Conservation (phyloP, 2,797 vertebrate genomes). For the Ambastaia sidthimunki region DNA sequence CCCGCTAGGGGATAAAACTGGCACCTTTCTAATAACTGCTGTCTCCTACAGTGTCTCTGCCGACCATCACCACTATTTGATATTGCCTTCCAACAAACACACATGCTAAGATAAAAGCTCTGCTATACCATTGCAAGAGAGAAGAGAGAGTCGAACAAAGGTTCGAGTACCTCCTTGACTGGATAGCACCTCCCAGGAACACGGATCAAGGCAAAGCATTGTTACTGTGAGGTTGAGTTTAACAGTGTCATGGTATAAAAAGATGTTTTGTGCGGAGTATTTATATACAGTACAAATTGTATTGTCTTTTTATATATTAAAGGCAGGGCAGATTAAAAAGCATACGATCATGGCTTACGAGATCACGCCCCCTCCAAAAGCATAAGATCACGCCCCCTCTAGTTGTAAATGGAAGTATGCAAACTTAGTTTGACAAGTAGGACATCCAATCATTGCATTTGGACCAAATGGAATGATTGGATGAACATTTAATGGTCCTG, state of each 20-base stretch:
- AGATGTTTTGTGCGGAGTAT: not conserved
- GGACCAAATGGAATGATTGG: too few species aligned
- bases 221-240: not conserved
- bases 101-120: conserved; percentile 43
- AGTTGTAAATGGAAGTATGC: too few species aligned
- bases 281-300: not conserved
- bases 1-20: conserved; percentile 10
- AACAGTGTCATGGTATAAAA: not conserved
- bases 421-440: too few species aligned
- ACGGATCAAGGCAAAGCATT: not conserved
- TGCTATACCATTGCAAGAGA: not conserved
- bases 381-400: too few species aligned
- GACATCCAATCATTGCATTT: too few species aligned
- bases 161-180: not conserved
- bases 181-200: not conserved
- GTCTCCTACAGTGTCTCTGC: conserved; percentile 25
- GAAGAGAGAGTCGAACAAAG: not conserved
- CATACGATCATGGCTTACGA: too few species aligned
- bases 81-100: conserved; percentile 41
- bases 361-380: too few species aligned
- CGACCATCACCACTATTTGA: conserved; percentile 23
- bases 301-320: not conserved
- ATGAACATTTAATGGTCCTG: too few species aligned
- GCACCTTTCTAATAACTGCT: conserved; percentile 20
- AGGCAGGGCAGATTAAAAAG: too few species aligned